phyloP scores from a whole-genome alignment of 2,113 vertebrate genomes.

The Planiliza haematocheilus region DNA sequence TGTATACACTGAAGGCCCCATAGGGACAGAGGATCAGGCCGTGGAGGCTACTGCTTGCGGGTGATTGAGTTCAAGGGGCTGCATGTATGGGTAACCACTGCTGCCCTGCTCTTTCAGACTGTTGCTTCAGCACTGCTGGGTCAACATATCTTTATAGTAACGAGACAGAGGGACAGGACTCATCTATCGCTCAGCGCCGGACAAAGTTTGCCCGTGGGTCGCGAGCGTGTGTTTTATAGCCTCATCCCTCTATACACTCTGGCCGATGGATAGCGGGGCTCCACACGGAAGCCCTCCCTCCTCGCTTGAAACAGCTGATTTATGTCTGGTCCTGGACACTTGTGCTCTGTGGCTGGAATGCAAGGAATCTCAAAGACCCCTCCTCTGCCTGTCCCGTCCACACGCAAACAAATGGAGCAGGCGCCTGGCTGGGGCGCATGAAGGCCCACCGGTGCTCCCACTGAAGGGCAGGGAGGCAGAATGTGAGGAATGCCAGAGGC shows the following conservation, averaged over 20 bases:
- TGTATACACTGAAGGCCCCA: constrained; percentile 17
- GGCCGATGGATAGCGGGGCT: constrained; percentile 32
- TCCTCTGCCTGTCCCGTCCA: constrained; percentile 72
- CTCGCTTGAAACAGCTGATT: constrained; percentile 79
- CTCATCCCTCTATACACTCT: constrained; percentile 22
- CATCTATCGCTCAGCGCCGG: constrained; percentile 44
- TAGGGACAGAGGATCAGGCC: constrained; percentile 19
- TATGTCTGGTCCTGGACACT: constrained; percentile 79
- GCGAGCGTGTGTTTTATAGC: constrained; percentile 61
- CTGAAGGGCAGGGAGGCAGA: constrained; percentile 70
- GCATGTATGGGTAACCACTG: constrained; percentile 17
- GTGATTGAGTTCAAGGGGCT: constrained; percentile 40
- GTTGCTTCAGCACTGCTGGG: constrained; percentile 38
- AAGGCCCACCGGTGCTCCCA: constrained; percentile 73
- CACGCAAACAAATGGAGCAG: constrained; percentile 78
- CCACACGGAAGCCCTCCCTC: constrained; percentile 20
- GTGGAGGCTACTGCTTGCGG: constrained; percentile 4
- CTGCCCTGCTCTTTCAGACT: constrained; percentile 30
- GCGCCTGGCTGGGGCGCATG: constrained; percentile 70
- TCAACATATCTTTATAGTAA: constrained; percentile 56
- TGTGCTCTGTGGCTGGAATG: constrained; percentile 81
- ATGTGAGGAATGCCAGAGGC: constrained; percentile 80
- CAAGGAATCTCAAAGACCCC: constrained; percentile 79
- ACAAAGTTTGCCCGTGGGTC: constrained; percentile 62
- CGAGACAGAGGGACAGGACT: constrained; percentile 23